These are phyloP conservation scores for Harpalus rufipes DNA, from an alignment of 2,888 invertebrate genomes.

Conservation along the genomic window DNA sequence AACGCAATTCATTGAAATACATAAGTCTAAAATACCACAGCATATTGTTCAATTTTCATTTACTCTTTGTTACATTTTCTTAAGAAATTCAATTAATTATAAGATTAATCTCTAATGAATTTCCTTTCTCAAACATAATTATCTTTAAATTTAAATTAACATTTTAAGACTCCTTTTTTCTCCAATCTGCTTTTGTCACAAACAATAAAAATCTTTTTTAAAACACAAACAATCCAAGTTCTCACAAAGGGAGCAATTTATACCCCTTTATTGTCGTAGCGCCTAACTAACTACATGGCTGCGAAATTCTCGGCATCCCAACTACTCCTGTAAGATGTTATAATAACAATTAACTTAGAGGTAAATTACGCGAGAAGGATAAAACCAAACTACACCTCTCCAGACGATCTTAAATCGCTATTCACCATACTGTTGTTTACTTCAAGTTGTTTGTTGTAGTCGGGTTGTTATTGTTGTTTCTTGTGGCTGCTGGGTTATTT, in stretches of 20 bases:
- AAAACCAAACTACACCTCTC: conserved; percentile 6
- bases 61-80: too few species aligned
- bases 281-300: conserved; percentile 26
- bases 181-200: not conserved
- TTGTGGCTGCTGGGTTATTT: too few species aligned
- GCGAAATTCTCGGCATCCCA: not conserved
- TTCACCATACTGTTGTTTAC: too few species aligned
- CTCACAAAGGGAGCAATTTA: conserved; percentile 23
- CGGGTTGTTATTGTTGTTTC: too few species aligned
- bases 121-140: not conserved
- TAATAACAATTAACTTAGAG: conserved; percentile 26
- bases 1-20: too few species aligned
- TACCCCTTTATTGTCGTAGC: not conserved
- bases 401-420: not conserved
- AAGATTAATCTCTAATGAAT: too few species aligned
- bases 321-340: conserved; percentile 13
- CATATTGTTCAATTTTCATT: too few species aligned
- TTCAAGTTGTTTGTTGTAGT: too few species aligned
- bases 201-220: conserved; percentile 20
- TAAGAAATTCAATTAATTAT: too few species aligned
- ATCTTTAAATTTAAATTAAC: conserved; percentile 20
- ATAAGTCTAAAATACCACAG: too few species aligned
- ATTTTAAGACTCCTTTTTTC: not conserved
- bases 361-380: not conserved
- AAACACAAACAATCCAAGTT: conserved; percentile 29